These are phyloP conservation scores for Hirundichthys speculiger DNA, from an alignment of 2,113 vertebrate genomes.

Conservation along the genomic window DNA sequence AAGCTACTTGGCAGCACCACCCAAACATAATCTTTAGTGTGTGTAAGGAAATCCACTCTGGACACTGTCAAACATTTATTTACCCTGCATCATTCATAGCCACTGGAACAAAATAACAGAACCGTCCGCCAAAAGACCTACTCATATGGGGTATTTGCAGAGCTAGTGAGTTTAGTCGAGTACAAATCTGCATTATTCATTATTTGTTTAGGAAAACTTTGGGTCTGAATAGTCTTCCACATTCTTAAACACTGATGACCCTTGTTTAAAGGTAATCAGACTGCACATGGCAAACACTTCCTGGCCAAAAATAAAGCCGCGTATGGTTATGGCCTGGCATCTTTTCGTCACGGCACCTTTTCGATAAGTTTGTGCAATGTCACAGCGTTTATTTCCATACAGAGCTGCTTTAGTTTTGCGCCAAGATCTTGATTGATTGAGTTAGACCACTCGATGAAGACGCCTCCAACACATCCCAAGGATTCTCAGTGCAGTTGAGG, in stretches of 20 bases:
- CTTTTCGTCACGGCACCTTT: too few species aligned
- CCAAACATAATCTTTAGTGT: neutral
- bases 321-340: too few species aligned
- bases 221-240: constrained; percentile 5
- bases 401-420: too few species aligned
- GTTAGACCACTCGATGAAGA: too few species aligned
- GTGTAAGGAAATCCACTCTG: neutral
- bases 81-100: neutral
- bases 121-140: neutral
- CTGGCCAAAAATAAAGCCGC: too few species aligned
- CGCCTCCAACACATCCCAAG: too few species aligned
- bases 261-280: constrained; percentile 18
- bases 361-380: too few species aligned
- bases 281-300: too few species aligned
- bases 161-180: constrained; percentile 39
- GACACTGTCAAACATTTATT: neutral
- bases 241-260: constrained; percentile 47
- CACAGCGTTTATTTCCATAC: too few species aligned
- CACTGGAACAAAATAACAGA: neutral
- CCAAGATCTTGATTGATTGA: too few species aligned
- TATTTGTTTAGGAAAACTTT: constrained; percentile 38
- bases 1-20: too few species aligned
- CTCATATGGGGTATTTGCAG: constrained; percentile 20
- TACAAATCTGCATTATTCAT: constrained; percentile 57
- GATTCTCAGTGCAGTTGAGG: too few species aligned